A percentile compares a stretch with the other conserved stretches of the same genome.
Evolutionary conservation across 2,888 invertebrate species (phyloP).

Genomic region (Galerucella calmariensis): DNA sequence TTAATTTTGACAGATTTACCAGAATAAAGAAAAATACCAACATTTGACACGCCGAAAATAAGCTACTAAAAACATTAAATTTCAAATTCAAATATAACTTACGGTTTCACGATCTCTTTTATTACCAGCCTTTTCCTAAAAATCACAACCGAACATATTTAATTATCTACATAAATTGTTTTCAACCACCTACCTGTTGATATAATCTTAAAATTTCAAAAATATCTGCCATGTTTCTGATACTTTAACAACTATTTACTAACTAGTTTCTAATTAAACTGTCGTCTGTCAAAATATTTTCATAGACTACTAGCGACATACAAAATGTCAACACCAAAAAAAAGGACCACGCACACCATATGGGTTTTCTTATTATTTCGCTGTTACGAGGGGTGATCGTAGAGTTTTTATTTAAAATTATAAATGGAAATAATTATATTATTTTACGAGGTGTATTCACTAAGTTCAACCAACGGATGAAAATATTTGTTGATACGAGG

Average conservation of each 20-base stretch:
- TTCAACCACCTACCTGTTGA: constrained; percentile 13
- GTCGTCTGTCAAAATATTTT: background rate
- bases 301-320: background rate
- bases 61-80: no score
- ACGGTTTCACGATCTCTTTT: background rate
- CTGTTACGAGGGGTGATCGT: constrained; percentile 12
- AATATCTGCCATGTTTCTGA: constrained; percentile 24
- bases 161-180: background rate
- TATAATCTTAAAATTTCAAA: constrained; percentile 27
- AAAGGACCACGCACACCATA: background rate
- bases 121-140: constrained; percentile 13
- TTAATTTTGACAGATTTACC: background rate
- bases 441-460: no score
- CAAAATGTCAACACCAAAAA: background rate
- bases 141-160: background rate
- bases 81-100: background rate
- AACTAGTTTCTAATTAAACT: no score
- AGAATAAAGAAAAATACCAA: no score
- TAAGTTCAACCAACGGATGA: no score
- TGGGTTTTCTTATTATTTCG: no score
- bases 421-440: no score
- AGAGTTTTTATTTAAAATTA: background rate
- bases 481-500: no score
- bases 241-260: background rate
- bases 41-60: background rate